Evolutionary conservation across 1,140 invertebrate genomes (phyloP).

Genomic region (Zaprionus camerounensis): DNA sequence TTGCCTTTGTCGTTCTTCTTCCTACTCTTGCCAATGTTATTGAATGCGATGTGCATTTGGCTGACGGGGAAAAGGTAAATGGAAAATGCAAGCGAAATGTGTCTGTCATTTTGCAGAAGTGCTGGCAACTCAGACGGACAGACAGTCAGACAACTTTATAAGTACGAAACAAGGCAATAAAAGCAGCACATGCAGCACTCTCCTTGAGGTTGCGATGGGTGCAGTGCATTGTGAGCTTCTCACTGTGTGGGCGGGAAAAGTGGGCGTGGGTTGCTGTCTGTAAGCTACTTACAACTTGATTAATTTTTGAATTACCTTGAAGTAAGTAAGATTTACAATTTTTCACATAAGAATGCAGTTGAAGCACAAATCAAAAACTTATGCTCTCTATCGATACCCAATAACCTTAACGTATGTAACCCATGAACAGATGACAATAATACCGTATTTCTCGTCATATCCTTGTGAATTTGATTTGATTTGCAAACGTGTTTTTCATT

Average conservation of each 20-base stretch:
- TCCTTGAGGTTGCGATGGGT: background rate
- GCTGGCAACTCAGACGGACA: constrained; percentile 16
- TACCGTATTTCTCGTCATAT: background rate
- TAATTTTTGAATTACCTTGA: constrained; percentile 5
- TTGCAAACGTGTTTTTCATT: constrained; percentile 22
- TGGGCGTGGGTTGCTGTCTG: background rate
- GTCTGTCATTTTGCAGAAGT: constrained; percentile 33
- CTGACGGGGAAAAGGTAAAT: constrained; percentile 35
- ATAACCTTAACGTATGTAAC: background rate
- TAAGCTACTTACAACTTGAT: constrained; percentile 17
- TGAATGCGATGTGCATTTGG: constrained; percentile 28
- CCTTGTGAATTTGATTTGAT: constrained; percentile 42
- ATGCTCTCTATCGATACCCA: background rate
- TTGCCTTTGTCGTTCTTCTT: background rate
- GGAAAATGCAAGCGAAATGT: constrained; percentile 27
- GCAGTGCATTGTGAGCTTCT: background rate
- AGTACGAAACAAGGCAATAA: constrained; percentile 17
- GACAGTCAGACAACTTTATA: constrained; percentile 19
- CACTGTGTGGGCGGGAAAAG: background rate
- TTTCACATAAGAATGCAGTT: background rate
- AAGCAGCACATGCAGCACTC: background rate
- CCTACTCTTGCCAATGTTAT: constrained; percentile 10
- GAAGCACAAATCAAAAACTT: background rate
- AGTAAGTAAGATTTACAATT: background rate
- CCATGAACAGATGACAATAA: background rate